A percentile compares a stretch with the other conserved stretches of the same genome.
These are phyloP conservation scores for Ranitomeya imitator DNA, from an alignment of 2,113 vertebrate species.

Conservation along the genomic window DNA sequence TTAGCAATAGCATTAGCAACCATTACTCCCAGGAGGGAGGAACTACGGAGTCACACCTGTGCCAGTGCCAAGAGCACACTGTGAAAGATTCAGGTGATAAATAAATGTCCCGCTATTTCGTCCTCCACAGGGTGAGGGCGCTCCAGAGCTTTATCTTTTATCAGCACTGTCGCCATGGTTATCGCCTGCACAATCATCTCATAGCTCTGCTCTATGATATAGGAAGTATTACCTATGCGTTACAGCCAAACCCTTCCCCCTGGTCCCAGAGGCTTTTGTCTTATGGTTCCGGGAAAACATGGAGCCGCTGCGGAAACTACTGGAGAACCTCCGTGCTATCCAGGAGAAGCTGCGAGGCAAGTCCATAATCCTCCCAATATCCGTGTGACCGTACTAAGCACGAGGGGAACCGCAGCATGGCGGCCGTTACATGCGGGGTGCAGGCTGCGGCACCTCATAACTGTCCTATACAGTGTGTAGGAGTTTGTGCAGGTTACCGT, in stretches of 20 bases:
- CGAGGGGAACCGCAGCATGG: neutral
- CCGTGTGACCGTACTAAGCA: neutral
- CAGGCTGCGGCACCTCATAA: neutral
- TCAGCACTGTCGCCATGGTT: neutral
- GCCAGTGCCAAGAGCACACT: no score
- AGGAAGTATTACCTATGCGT: neutral
- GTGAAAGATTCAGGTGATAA: no score
- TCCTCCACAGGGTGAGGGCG: neutral
- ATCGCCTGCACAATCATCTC: neutral
- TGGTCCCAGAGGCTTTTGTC: rapidly evolving
- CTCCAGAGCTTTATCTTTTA: neutral
- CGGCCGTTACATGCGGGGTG: neutral
- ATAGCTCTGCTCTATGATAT: neutral
- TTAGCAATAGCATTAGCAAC: no score
- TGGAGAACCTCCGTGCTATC: slow-evolving; percentile 71
- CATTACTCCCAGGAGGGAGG: no score
- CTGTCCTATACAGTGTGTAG: neutral
- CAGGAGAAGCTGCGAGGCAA: slow-evolving; percentile 79
- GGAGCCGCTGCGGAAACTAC: slow-evolving; percentile 67
- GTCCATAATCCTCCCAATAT: neutral
- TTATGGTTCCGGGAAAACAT: slow-evolving; percentile 36
- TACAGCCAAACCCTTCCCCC: neutral
- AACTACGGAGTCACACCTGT: no score
- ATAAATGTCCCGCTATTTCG: neutral
- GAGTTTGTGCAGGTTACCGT: no score